These are phyloP conservation scores for Agrenia bidenticulata DNA, from an alignment of 2,888 invertebrate genomes.

Conservation along the genomic window DNA sequence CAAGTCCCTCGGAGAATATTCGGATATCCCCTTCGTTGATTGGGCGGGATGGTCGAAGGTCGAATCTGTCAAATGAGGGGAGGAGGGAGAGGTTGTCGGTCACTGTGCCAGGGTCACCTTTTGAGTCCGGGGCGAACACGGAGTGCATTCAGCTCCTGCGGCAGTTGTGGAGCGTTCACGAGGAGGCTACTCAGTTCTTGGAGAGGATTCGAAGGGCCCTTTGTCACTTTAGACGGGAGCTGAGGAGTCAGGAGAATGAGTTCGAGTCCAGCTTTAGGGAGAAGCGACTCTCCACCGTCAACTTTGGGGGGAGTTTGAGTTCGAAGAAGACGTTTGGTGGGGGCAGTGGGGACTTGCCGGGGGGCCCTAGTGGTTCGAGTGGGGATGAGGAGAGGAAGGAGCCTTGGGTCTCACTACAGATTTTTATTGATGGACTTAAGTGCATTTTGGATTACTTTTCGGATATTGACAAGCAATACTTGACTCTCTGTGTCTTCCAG, in stretches of 20 bases:
- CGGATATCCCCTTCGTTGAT: neutral
- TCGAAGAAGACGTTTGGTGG: conserved; percentile 5
- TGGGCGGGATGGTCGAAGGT: no score
- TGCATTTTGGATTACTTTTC: conserved; percentile 48
- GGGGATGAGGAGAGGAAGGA: conserved; percentile 17
- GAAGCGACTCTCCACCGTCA: conserved; percentile 29
- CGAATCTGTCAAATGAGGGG: neutral
- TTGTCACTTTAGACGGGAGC: conserved; percentile 27
- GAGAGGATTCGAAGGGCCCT: conserved; percentile 28
- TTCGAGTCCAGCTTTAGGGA: conserved; percentile 37
- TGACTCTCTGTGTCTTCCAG: conserved; percentile 50
- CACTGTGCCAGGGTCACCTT: conserved; percentile 34
- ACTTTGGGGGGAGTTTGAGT: conserved; percentile 1
- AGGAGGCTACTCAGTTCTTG: conserved; percentile 42
- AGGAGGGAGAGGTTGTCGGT: neutral
- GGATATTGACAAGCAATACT: conserved; percentile 50
- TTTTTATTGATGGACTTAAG: conserved; percentile 46
- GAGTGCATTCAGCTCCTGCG: conserved; percentile 51
- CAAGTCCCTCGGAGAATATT: neutral
- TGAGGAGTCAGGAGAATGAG: conserved; percentile 40
- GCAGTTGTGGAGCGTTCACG: conserved; percentile 52
- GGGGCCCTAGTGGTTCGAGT: neutral
- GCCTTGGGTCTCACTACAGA: conserved; percentile 37
- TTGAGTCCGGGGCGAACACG: conserved; percentile 50
- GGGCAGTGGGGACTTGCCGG: neutral